Evolutionary conservation across 2,888 invertebrate species (phyloP).

Genomic region (Sinentomon sp.): DNA sequence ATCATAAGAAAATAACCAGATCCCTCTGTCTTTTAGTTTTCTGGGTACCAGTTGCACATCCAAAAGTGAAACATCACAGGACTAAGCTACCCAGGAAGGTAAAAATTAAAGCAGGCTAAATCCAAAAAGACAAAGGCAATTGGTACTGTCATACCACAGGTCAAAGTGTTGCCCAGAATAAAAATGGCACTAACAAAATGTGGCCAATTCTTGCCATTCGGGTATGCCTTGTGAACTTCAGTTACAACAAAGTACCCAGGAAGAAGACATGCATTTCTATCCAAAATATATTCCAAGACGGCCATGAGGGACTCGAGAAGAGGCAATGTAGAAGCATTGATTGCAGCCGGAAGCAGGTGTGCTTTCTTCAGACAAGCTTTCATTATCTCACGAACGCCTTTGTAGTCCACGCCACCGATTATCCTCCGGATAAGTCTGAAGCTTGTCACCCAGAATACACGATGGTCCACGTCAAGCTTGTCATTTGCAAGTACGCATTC

Average conservation of each 20-base stretch:
- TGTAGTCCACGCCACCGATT: slow-evolving; percentile 77
- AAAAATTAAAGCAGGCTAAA: too few species aligned
- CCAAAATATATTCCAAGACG: slow-evolving; percentile 66
- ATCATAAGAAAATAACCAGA: too few species aligned
- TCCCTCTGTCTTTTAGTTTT: too few species aligned
- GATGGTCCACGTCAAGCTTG: slow-evolving; percentile 46
- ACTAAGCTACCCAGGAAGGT: too few species aligned
- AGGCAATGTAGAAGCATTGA: slow-evolving; percentile 51
- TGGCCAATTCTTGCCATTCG: slow-evolving; percentile 50
- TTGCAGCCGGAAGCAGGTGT: slow-evolving; percentile 42
- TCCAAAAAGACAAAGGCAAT: slow-evolving; percentile 5
- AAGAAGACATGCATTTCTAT: slow-evolving; percentile 64
- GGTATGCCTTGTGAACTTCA: slow-evolving; percentile 69
- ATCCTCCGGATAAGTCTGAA: slow-evolving; percentile 57
- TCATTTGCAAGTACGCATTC: slow-evolving; percentile 60
- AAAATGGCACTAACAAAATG: slow-evolving; percentile 60
- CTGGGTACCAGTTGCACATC: too few species aligned
- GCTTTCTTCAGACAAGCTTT: slow-evolving; percentile 75
- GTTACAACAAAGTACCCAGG: slow-evolving; percentile 88
- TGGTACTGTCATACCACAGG: neutral
- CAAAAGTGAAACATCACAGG: neutral
- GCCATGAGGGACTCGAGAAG: slow-evolving; percentile 52
- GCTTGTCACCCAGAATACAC: slow-evolving; percentile 68
- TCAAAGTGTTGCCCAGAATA: neutral
- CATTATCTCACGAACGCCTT: slow-evolving; percentile 78